Evolutionary conservation across 2,113 vertebrate genomes (phyloP).

Genomic region (Pleuronectes platessa): DNA sequence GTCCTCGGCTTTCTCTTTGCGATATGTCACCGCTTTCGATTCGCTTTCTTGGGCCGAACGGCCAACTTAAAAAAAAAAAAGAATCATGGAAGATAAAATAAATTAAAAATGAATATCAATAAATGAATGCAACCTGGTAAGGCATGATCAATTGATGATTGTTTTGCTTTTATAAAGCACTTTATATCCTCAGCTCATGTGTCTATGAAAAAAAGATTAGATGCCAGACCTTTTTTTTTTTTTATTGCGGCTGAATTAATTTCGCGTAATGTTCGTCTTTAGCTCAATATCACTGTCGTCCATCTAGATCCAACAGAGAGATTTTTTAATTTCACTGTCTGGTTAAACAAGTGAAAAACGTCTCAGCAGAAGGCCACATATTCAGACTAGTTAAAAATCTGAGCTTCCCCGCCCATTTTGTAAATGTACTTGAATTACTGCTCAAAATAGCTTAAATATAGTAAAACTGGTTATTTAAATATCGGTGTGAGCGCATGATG

Average conservation of each 20-base stretch:
- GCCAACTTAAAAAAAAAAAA: conserved; percentile 7
- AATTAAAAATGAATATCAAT: background rate
- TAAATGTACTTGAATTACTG: background rate
- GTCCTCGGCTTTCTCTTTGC: conserved; percentile 23
- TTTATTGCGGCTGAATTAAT: background rate
- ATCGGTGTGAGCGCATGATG: background rate
- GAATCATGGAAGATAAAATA: background rate
- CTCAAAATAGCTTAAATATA: background rate
- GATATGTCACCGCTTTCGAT: background rate
- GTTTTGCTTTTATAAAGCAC: too few species aligned
- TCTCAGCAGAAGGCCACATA: conserved; percentile 5
- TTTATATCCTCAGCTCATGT: too few species aligned
- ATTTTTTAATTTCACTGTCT: background rate
- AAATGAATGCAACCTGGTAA: background rate
- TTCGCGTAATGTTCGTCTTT: background rate
- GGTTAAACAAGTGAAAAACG: background rate
- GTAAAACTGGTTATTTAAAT: conserved; percentile 9
- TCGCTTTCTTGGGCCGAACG: background rate
- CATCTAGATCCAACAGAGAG: background rate
- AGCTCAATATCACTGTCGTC: background rate
- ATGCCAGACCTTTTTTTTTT: background rate
- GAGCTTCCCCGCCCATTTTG: too few species aligned
- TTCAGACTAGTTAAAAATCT: background rate
- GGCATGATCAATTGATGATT: background rate
- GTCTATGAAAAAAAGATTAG: too few species aligned